These are phyloP conservation scores for Eupithecia inturbata DNA, from an alignment of 2,888 invertebrate genomes.

Conservation along the genomic window DNA sequence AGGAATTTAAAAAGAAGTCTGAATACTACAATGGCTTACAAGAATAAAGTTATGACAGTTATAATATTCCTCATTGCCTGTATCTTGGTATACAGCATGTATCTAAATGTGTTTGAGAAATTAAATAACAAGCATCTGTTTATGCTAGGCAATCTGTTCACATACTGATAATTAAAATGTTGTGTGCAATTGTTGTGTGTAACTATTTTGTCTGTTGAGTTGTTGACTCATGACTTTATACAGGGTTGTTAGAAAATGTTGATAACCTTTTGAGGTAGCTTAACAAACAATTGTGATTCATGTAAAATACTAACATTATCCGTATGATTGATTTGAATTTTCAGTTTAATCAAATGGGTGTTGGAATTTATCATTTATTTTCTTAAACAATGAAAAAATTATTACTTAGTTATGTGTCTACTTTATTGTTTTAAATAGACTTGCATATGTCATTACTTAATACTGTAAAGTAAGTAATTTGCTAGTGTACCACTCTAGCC, in stretches of 20 bases:
- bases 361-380: too few species aligned
- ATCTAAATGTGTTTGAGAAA: constrained; percentile 60
- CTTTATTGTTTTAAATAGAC: too few species aligned
- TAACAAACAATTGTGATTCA: not conserved
- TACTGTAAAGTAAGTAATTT: too few species aligned
- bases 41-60: constrained; percentile 52
- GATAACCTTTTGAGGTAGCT: not conserved
- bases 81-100: constrained; percentile 60
- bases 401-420: too few species aligned
- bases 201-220: not conserved
- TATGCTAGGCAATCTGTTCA: constrained; percentile 58
- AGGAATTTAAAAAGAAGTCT: not conserved
- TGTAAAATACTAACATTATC: not conserved
- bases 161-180: constrained; percentile 31
- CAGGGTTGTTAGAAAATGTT: not conserved
- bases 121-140: constrained; percentile 52
- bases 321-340: not conserved
- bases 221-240: not conserved
- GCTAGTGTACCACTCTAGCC: too few species aligned
- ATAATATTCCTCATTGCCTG: constrained; percentile 51
- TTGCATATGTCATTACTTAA: too few species aligned
- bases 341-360: not conserved
- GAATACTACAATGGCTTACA: constrained; percentile 53
- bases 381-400: too few species aligned
- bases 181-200: constrained; percentile 6